A percentile compares a stretch with the other conserved stretches of the same genome.
These are phyloP conservation scores for Acanthis flammea DNA, from an alignment of 2,797 vertebrate genomes.

Conservation along the genomic window DNA sequence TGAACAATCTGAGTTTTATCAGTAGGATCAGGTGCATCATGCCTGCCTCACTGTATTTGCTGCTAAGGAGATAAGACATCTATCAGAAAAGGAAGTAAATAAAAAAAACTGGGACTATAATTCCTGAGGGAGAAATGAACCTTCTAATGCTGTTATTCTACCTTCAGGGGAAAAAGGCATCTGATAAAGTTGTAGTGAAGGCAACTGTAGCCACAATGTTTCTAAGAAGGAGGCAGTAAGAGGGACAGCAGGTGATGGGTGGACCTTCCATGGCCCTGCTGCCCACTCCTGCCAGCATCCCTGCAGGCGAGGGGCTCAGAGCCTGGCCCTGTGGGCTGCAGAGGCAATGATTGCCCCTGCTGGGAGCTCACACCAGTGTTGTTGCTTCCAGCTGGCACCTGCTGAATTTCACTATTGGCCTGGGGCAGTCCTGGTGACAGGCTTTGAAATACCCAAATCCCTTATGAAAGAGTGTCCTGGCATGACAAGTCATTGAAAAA, in stretches of 20 bases:
- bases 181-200: not conserved
- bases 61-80: not conserved
- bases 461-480: not conserved
- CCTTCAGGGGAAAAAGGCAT: not conserved
- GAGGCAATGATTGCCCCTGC: not conserved
- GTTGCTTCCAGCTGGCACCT: not conserved
- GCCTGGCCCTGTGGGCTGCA: rapidly evolving
- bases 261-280: not conserved
- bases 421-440: not conserved
- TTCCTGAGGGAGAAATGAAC: not conserved
- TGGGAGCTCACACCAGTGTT: not conserved
- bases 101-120: not conserved
- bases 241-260: not conserved
- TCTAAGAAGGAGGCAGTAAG: not conserved
- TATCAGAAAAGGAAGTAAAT: not conserved
- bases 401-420: not conserved
- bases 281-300: not conserved
- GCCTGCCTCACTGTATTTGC: not conserved
- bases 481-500: not conserved
- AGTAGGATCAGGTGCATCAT: not conserved
- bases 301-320: not conserved
- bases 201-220: not conserved
- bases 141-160: not conserved
- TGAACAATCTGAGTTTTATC: not conserved
- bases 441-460: not conserved